phyloP scores from a whole-genome alignment of 2,888 invertebrate genomes.

The Alloplasta piceator region DNA sequence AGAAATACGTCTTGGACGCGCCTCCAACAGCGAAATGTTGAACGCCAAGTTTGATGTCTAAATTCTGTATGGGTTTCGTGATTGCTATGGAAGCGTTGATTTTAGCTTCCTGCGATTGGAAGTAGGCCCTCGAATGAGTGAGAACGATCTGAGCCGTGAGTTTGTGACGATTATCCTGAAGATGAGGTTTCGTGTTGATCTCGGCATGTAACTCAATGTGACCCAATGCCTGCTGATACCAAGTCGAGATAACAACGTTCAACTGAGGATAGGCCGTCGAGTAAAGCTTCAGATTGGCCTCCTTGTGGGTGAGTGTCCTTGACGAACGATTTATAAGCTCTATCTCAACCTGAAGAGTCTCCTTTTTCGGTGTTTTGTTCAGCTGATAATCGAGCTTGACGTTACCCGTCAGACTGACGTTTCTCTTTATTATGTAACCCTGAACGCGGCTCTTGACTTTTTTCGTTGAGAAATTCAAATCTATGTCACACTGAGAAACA shows the following conservation, averaged over 20 bases:
- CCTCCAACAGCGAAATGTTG: slow-evolving; percentile 85
- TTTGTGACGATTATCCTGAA: slow-evolving; percentile 85
- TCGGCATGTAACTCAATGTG: slow-evolving; percentile 90
- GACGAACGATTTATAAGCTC: slow-evolving; percentile 85
- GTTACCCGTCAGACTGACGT: slow-evolving; percentile 85
- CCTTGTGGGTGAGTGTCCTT: slow-evolving; percentile 86
- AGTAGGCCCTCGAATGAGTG: slow-evolving; percentile 86
- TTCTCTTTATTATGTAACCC: slow-evolving; percentile 88
- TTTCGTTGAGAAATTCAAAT: slow-evolving; percentile 91
- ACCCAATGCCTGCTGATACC: slow-evolving; percentile 87
- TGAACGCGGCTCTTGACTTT: slow-evolving; percentile 89
- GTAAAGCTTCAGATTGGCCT: slow-evolving; percentile 88
- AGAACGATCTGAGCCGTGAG: slow-evolving; percentile 86
- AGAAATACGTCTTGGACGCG: slow-evolving; percentile 84
- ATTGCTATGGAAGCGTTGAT: slow-evolving; percentile 87
- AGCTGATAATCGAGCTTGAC: slow-evolving; percentile 88
- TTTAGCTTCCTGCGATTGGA: slow-evolving; percentile 85
- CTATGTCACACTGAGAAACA: slow-evolving; percentile 90
- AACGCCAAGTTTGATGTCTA: slow-evolving; percentile 87
- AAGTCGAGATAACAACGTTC: slow-evolving; percentile 77
- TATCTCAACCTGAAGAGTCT: slow-evolving; percentile 83
- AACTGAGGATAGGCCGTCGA: slow-evolving; percentile 90
- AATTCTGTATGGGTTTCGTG: slow-evolving; percentile 87
- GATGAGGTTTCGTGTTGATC: slow-evolving; percentile 87
- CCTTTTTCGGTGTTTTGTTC: slow-evolving; percentile 82